Conservation (phyloP, 2,113 vertebrate species). For the Gadus chalcogrammus region DNA sequence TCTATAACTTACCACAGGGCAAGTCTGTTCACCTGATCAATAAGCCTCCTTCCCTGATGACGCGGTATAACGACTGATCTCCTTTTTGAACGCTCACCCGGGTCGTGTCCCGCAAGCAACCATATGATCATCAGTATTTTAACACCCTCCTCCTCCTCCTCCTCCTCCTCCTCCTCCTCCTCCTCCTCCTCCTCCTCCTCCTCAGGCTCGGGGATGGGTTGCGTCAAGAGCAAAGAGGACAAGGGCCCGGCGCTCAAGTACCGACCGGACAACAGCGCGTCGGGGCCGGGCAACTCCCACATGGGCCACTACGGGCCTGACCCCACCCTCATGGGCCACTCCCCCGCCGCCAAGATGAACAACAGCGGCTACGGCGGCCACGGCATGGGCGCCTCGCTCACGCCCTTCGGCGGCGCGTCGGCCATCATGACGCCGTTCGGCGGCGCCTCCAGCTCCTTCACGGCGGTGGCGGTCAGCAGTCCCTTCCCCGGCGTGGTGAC, state of each 20-base stretch:
- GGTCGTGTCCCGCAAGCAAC: too few species aligned
- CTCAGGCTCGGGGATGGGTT: slow-evolving; percentile 88
- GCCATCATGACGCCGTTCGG: slow-evolving; percentile 73
- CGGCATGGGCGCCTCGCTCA: slow-evolving; percentile 42
- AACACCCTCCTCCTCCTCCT: too few species aligned
- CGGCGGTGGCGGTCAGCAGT: slow-evolving; percentile 65
- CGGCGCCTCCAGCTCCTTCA: slow-evolving; percentile 74
- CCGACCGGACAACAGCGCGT: slow-evolving; percentile 78
- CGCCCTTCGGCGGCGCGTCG: slow-evolving; percentile 82
- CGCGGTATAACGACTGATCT: too few species aligned
- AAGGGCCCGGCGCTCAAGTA: slow-evolving; percentile 88
- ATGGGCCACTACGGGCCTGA: slow-evolving; percentile 87
- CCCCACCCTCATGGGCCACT: slow-evolving; percentile 80
- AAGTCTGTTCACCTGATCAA: too few species aligned
- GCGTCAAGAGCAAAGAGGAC: slow-evolving; percentile 97
- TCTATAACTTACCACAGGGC: too few species aligned
- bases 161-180: background rate
- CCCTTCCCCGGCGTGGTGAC: slow-evolving; percentile 66
- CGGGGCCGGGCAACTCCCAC: slow-evolving; percentile 71
- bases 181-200: background rate
- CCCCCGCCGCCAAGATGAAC: slow-evolving; percentile 62
- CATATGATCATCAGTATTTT: too few species aligned
- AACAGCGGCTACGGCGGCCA: slow-evolving; percentile 71
- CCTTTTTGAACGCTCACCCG: too few species aligned
- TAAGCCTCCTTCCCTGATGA: too few species aligned